Base-by-base conservation (phyloP, 2,113 vertebrate genomes). In the Calyptomena viridis region DNA sequence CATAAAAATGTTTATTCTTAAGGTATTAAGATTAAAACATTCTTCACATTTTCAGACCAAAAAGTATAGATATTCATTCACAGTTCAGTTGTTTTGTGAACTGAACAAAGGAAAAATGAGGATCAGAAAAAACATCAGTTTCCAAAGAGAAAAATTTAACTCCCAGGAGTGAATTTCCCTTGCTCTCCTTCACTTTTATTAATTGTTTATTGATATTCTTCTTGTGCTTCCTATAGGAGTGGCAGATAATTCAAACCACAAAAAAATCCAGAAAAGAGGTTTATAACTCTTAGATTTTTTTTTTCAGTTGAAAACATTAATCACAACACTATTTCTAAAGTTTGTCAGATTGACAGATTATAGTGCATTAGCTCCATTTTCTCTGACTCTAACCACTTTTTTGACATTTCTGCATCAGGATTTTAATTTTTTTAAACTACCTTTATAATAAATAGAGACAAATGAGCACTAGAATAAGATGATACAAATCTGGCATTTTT, bases 291-390 rank as follows among this genome's bases (percentile, higher is more conserved):
- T 39, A n/a, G n/a, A n/a, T n/a, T n/a, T n/a, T n/a, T 27, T 19
- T 23, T 59, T 73, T 30, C 13, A 37, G 2, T 68, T 30, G 11
- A 76, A 85, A 69, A 40, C 15, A 64, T 50, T 1, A 4, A 15
- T 52, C 5, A 52, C 10, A 47, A 37, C 4, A 40, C 25, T 47
- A 28, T 47, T 21, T 85, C 21, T 77, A 40, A 82, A 55, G 17
- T 27, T 49, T 24, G 3, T 60, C 8, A 80, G 18, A 44, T 1
- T 72, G 25, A 42, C 0, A 0, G 22, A 15, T 18, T 83, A 69
- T 12, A 39, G 23, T 33, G 12, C 33, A 27, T 82, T 60, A 28
- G 4, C 23, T 59, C 7, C 30, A 42, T 76, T 63, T 18, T 55
- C 27, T 55, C 20, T 58, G 40, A n/a, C 3, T 9, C 8, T 53